These are phyloP conservation scores for Vanacampus margaritifer DNA, from an alignment of 2,113 vertebrate species.

Conservation along the genomic window DNA sequence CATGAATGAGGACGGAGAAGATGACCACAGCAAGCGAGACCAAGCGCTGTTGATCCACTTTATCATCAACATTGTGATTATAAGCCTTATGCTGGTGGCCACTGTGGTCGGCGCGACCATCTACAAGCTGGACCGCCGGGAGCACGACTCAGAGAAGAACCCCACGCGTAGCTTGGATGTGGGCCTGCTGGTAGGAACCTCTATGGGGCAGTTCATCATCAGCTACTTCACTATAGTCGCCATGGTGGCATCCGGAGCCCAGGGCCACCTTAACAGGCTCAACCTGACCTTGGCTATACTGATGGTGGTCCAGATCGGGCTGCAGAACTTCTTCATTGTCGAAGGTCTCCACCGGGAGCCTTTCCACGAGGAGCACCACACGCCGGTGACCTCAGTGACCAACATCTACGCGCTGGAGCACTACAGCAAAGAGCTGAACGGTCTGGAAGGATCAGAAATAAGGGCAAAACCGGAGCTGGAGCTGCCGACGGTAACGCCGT, in stretches of 20 bases:
- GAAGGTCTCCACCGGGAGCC: slow-evolving; percentile 90
- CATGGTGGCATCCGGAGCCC: slow-evolving; percentile 72
- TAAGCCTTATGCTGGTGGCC: slow-evolving; percentile 79
- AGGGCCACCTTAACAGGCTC: slow-evolving; percentile 70
- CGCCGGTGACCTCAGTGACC: slow-evolving; percentile 48
- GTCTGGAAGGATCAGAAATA: slow-evolving; percentile 12
- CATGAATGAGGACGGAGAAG: slow-evolving; percentile 43
- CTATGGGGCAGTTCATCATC: slow-evolving; percentile 87
- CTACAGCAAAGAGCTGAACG: slow-evolving; percentile 23
- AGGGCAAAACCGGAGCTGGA: slow-evolving; percentile 19
- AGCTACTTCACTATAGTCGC: slow-evolving; percentile 90
- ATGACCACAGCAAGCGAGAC: slow-evolving; percentile 28
- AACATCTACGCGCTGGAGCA: slow-evolving; percentile 70
- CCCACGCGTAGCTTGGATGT: slow-evolving; percentile 89
- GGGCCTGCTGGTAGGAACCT: slow-evolving; percentile 84
- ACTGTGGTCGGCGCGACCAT: slow-evolving; percentile 76
- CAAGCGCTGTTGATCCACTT: slow-evolving; percentile 82
- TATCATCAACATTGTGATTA: slow-evolving; percentile 78
- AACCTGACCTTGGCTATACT: slow-evolving; percentile 80
- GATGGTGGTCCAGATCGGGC: slow-evolving; percentile 83
- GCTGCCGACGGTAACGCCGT: background rate
- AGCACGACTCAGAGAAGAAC: slow-evolving; percentile 85
- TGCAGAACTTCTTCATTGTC: slow-evolving; percentile 91
- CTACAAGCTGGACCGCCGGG: slow-evolving; percentile 83
- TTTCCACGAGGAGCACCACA: slow-evolving; percentile 46